Percentiles rank a stretch among this genome's conserved stretches.
phyloP scores from a whole-genome alignment of 2,888 invertebrate genomes.

The Diarsia brunnea region DNA sequence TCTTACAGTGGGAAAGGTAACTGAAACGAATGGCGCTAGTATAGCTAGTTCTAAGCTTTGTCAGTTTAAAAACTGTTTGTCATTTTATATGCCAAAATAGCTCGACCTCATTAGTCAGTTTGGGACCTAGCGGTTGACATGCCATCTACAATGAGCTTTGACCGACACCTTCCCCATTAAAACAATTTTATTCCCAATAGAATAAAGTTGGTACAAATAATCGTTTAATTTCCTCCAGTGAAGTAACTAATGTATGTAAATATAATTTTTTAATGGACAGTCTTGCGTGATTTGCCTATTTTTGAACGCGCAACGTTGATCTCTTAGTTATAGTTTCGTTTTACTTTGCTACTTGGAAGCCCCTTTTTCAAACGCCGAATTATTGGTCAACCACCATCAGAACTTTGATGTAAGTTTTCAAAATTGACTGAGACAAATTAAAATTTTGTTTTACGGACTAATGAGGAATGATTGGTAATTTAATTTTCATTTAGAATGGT shows the following conservation, averaged over 20 bases:
- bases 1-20: not conserved
- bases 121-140: not conserved
- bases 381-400: not conserved
- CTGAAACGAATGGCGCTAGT: not conserved
- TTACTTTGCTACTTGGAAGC: constrained; percentile 63
- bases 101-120: not conserved
- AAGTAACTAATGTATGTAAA: constrained; percentile 62
- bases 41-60: not conserved
- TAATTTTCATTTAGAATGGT: constrained; percentile 19
- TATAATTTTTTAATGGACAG: constrained; percentile 63
- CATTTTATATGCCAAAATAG: not conserved
- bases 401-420: constrained; percentile 10
- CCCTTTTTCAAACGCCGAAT: constrained; percentile 29
- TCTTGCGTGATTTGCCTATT: constrained; percentile 78
- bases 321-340: constrained; percentile 72
- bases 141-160: not conserved
- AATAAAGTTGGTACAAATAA: constrained; percentile 64
- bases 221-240: constrained; percentile 53
- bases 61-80: not conserved
- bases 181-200: constrained; percentile 34
- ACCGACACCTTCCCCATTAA: not conserved
- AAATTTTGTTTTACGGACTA: constrained; percentile 6
- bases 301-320: constrained; percentile 75
- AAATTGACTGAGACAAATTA: constrained; percentile 4
- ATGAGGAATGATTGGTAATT: constrained; percentile 6